A percentile compares a stretch with the other conserved stretches of the same genome.
Evolutionary conservation across 2,113 vertebrate species (phyloP).

Genomic region (Pavo muticus): DNA sequence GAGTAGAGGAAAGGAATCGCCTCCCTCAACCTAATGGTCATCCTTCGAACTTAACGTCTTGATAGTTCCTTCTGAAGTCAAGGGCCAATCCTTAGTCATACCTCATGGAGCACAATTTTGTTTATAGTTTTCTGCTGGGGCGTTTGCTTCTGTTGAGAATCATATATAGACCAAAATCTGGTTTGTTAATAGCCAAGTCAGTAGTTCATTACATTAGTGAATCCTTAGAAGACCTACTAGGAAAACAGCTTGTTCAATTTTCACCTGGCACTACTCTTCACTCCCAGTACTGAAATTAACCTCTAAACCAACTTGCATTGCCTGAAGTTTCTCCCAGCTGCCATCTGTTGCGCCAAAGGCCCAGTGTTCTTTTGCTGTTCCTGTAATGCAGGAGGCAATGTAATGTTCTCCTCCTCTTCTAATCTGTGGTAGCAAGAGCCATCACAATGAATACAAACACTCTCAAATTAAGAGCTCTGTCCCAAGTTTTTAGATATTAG

Average conservation of each 20-base stretch:
- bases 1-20: no score
- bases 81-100: neutral
- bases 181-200: neutral
- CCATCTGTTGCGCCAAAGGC: neutral
- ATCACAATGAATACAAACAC: neutral
- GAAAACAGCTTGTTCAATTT: neutral
- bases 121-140: neutral
- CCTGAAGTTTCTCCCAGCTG: neutral
- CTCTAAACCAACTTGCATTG: neutral
- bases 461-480: neutral
- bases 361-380: neutral
- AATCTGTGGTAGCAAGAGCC: neutral
- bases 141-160: neutral
- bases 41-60: neutral
- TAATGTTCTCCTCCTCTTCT: neutral
- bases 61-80: neutral
- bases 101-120: neutral
- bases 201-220: neutral
- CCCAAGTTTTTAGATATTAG: neutral
- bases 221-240: neutral
- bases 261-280: neutral
- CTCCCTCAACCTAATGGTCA: no score
- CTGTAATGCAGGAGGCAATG: neutral
- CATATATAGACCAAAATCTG: neutral
- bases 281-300: neutral